Evolutionary conservation across 2,888 invertebrate species (phyloP).

Genomic region (Portevinia maculata): DNA sequence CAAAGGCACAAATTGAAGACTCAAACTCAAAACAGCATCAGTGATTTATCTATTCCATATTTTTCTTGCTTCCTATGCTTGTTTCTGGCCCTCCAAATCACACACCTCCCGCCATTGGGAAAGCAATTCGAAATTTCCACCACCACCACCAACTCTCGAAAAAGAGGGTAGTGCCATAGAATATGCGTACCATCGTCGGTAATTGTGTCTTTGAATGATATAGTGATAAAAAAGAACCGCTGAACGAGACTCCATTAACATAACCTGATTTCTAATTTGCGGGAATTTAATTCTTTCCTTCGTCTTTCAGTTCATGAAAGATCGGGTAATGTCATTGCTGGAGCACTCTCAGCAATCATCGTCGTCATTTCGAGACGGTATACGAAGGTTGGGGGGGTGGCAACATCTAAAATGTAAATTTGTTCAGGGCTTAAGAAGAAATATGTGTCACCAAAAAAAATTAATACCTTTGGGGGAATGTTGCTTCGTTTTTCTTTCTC

Average conservation of each 20-base stretch:
- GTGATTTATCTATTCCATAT: slow-evolving; percentile 55
- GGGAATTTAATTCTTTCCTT: slow-evolving; percentile 63
- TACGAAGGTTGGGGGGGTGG: background rate
- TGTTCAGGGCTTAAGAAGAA: slow-evolving; percentile 45
- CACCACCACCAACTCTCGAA: background rate
- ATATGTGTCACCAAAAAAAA: slow-evolving; percentile 51
- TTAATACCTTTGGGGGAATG: slow-evolving; percentile 49
- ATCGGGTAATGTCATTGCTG: slow-evolving; percentile 54
- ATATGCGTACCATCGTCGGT: slow-evolving; percentile 62
- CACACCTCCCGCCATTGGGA: background rate
- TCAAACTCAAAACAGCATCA: slow-evolving; percentile 35
- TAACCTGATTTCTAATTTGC: slow-evolving; percentile 72
- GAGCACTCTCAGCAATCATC: slow-evolving; percentile 49
- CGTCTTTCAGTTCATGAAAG: slow-evolving; percentile 54
- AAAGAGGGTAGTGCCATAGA: slow-evolving; percentile 34
- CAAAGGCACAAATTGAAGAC: slow-evolving; percentile 10
- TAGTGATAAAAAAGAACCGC: slow-evolving; percentile 1
- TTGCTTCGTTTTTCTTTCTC: slow-evolving; percentile 10
- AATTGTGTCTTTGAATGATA: slow-evolving; percentile 47
- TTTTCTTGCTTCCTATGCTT: slow-evolving; percentile 17
- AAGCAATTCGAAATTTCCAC: background rate
- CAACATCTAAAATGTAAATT: slow-evolving; percentile 63
- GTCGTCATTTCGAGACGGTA: background rate
- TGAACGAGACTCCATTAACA: slow-evolving; percentile 62
- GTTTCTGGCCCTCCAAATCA: slow-evolving; percentile 1